Evolutionary conservation across 2,113 vertebrate genomes (phyloP), one percentile per base, ranked within the genome.

Genomic region (Pongo abelii): DNA sequence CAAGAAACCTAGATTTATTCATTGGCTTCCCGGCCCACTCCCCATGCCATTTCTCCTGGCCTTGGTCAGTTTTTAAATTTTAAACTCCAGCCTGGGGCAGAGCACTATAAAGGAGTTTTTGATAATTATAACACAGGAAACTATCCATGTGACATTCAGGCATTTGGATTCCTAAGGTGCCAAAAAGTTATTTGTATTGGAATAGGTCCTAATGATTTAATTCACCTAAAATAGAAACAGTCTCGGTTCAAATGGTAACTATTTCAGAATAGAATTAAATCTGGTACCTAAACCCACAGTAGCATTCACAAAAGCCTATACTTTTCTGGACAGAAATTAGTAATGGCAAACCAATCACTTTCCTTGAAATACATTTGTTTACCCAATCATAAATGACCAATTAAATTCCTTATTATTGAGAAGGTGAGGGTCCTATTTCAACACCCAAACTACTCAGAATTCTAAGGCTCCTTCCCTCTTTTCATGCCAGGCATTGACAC

Each of bases 251-350:
- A 90, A 83, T 69, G 27, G 22, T 61, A 70, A 93, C 23, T 85
- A 78, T 61, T 57, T 91, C 55, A 93, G 30, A 84, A 95, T 0
- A 97, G 59, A 97, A 89, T 87, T 87, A 96, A 96, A 93, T 50
- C 32, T 11, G 70, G 13, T 84, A 97, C 23, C 38, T 96, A 59
- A 95, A 93, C 18, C 50, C 27, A 89, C 4, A 32, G 35, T 22
- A 77, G 35, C 52, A 94, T 46, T 88, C 69, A 94, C 0, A 89
- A 84, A 89, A 94, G 61, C n/a, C 89, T 86, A 32, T 14, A 85
- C 8, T 92, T 87, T 94, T 67, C 40, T 87, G 13, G 23, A 46
- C 43, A 86, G 46, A 92, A 96, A 93, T 93, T 55, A 91, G 59
- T 93, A 74, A 75, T 18, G 13, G 50, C 59, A 95, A 89, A 89